Percentiles rank a stretch among this genome's conserved stretches.
These are phyloP conservation scores for Sibirionetta formosa DNA, from an alignment of 2,797 vertebrate species.

Conservation along the genomic window DNA sequence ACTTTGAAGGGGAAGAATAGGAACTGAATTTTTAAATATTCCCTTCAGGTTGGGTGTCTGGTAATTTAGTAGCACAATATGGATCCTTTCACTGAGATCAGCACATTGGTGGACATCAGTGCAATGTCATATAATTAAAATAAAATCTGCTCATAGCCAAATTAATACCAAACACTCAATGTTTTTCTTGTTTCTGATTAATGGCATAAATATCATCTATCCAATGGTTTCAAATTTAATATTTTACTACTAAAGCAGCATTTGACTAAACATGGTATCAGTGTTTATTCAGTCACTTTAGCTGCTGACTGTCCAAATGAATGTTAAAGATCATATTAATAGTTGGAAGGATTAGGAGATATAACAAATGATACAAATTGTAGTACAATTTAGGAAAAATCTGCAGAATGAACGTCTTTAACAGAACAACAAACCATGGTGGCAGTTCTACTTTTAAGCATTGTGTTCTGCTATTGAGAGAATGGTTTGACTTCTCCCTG, in stretches of 20 bases:
- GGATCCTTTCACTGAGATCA: not conserved
- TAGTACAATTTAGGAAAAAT: not conserved
- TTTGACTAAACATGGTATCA: not conserved
- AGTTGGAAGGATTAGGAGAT: not conserved
- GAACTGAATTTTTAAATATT: not conserved
- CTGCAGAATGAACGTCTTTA: not conserved
- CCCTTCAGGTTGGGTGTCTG: not conserved
- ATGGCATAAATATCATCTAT: not conserved
- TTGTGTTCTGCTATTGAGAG: not conserved
- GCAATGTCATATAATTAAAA: not conserved
- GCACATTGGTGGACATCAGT: not conserved
- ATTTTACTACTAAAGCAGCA: not conserved
- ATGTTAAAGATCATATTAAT: not conserved
- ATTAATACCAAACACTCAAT: not conserved
- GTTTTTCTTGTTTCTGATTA: not conserved
- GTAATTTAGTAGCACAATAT: not conserved
- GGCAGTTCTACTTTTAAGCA: not conserved
- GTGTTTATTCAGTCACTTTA: not conserved
- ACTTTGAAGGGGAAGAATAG: not conserved
- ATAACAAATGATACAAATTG: not conserved
- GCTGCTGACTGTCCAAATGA: not conserved
- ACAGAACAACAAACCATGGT: not conserved
- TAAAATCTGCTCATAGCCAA: not conserved
- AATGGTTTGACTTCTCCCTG: not conserved
- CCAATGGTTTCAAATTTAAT: not conserved